A percentile compares a stretch with the other conserved stretches of the same genome.
phyloP scores from a whole-genome alignment of 2,797 vertebrate genomes.

The Acanthurus tractus region DNA sequence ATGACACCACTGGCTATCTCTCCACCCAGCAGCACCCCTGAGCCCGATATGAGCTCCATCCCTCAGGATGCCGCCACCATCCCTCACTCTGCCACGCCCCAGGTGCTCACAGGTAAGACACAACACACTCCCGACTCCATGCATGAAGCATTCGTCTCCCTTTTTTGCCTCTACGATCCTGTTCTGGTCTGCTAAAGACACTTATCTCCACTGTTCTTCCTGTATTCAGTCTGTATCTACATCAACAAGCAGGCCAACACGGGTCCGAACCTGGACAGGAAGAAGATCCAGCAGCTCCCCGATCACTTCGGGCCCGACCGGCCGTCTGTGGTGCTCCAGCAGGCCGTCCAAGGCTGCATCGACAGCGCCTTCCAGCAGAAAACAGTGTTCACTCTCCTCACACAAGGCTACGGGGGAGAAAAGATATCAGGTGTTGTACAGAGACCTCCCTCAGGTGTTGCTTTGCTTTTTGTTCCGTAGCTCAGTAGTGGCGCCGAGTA shows the following conservation, averaged over 20 bases:
- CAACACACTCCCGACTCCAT: not conserved
- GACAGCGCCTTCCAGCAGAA: conserved; percentile 97
- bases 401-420: conserved; percentile 95
- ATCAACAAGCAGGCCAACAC: conserved; percentile 95
- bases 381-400: conserved; percentile 95
- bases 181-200: not conserved
- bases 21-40: conserved; percentile 91
- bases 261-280: conserved; percentile 94
- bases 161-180: too few relatives aligned
- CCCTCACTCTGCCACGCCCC: conserved; percentile 89
- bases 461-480: conserved; percentile 54
- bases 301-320: conserved; percentile 95
- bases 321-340: conserved; percentile 92
- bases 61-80: conserved; percentile 93
- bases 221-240: conserved; percentile 93
- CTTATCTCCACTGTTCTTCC: not conserved
- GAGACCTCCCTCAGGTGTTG: conserved; percentile 67
- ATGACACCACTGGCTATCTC: conserved; percentile 93
- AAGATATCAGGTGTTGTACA: conserved; percentile 92
- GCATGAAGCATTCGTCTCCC: not conserved
- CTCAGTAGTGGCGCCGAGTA: conserved; percentile 32
- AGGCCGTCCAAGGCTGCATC: conserved; percentile 96
- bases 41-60: conserved; percentile 92
- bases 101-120: conserved; percentile 91
- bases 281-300: conserved; percentile 95